Base-by-base conservation (phyloP, 2,797 vertebrate genomes). In the Enoplosus armatus region DNA sequence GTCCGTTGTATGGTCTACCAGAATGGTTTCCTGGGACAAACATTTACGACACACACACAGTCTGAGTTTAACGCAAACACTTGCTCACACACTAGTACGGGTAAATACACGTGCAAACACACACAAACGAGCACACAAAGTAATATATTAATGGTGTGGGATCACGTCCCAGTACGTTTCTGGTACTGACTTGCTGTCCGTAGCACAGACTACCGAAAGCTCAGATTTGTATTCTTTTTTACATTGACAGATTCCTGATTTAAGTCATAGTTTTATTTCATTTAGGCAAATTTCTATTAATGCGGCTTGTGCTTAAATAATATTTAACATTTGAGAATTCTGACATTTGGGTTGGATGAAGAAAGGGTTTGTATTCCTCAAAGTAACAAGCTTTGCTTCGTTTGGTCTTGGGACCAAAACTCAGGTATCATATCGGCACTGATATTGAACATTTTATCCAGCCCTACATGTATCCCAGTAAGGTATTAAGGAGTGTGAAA, bases 1-100 rank as follows among this genome's bases (percentile, higher is more conserved):
- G 37, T 20, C 47, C 39, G 66, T n/a, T 67, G 20, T 53, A 16
- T 14, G n/a, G 33, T 65, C 39, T 20, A 55, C 26, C 55, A 50
- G 10, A 35, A 22, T 37, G 18, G 71, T 67, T 67, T 83, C 66
- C 76, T 15, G 12, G 24, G 45, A 60, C 31, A 64, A 27, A 54
- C 51, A 59, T 63, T 65, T 68, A 62, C 10, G 8, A 43, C 31
- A 55, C 37, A 69, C 29, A 64, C 66, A 73, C 45, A 72, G 20
- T 68, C 54, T 39, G 24, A 10, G 29, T 58, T 33, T 14, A 68
- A 41, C 7, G 1, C 71, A 64, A 45, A 79, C 33, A n/a, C 9
- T 1, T n/a, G 3, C 47, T 59, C 20, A 65, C 45, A 75, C 35
- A 39, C 39, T 71, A 5, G 5, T 2, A 53, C 20, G 37, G 11